These are phyloP conservation scores for Lagria hirta DNA, from an alignment of 2,888 invertebrate species.

Conservation along the genomic window DNA sequence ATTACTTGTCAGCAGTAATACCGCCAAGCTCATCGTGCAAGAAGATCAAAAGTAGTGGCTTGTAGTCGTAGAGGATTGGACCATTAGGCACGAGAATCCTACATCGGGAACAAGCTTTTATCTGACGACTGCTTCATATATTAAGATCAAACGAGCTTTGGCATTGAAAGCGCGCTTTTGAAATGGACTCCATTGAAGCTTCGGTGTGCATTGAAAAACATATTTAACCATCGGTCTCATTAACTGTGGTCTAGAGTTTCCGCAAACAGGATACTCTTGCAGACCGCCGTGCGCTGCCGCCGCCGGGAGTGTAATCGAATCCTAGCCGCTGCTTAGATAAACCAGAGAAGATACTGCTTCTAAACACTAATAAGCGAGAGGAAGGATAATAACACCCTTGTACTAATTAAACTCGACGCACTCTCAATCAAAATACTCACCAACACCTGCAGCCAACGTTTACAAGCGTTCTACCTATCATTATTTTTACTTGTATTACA, in stretches of 20 bases:
- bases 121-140: constrained; percentile 49
- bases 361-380: constrained; percentile 24
- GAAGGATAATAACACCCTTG: constrained; percentile 23
- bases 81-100: constrained; percentile 45
- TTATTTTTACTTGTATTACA: no score
- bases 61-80: constrained; percentile 25
- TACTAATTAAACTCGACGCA: constrained; percentile 20
- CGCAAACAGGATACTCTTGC: constrained; percentile 44
- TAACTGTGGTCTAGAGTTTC: constrained; percentile 47
- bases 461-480: no score
- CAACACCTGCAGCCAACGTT: constrained; percentile 19
- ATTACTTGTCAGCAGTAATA: constrained; percentile 26
- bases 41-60: constrained; percentile 35
- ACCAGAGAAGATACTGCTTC: constrained; percentile 18
- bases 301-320: constrained; percentile 29
- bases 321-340: constrained; percentile 15
- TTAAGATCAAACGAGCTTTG: constrained; percentile 54
- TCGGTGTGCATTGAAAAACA: constrained; percentile 47
- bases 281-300: no score
- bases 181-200: constrained; percentile 43
- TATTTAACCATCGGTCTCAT: constrained; percentile 44
- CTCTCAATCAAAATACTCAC: constrained; percentile 11
- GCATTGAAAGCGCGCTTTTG: constrained; percentile 35
- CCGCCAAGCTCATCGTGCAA: constrained; percentile 28
- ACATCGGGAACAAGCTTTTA: constrained; percentile 42